These are phyloP conservation scores for Dolichomitus sp. DNA, from an alignment of 2,888 invertebrate species.

Conservation along the genomic window DNA sequence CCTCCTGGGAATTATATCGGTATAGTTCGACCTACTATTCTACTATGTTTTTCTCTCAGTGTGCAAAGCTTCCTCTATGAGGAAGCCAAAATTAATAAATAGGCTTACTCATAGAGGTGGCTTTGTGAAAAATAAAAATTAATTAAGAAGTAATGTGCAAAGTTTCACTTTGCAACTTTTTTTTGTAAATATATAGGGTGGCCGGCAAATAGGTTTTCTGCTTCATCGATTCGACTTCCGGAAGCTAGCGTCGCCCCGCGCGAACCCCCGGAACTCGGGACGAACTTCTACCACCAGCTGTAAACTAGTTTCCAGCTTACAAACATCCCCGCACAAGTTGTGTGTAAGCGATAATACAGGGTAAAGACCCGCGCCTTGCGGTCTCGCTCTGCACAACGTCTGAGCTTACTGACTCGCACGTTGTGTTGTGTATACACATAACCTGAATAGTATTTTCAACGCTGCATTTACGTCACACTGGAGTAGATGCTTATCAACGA, in stretches of 20 bases:
- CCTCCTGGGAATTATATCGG: too few species aligned
- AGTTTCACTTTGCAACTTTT: too few species aligned
- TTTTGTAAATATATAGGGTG: neutral
- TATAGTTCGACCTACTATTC: too few species aligned
- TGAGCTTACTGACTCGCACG: conserved; percentile 9
- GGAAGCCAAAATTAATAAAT: too few species aligned
- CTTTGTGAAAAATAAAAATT: too few species aligned
- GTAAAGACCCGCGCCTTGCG: conserved; percentile 23
- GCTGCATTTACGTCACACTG: conserved; percentile 72
- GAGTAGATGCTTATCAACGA: conserved; percentile 75
- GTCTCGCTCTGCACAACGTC: conserved; percentile 9
- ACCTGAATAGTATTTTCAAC: conserved; percentile 69
- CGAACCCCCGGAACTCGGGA: conserved; percentile 19
- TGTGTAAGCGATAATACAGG: conserved; percentile 24
- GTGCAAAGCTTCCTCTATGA: too few species aligned
- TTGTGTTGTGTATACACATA: conserved; percentile 64
- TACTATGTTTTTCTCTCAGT: too few species aligned
- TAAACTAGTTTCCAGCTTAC: conserved; percentile 19
- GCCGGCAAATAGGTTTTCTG: conserved; percentile 4
- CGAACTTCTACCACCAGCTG: conserved; percentile 12
- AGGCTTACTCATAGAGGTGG: too few species aligned
- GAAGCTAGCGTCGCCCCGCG: conserved; percentile 42
- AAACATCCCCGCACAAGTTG: conserved; percentile 9
- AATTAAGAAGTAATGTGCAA: too few species aligned
- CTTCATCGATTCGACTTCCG: conserved; percentile 38